These are phyloP conservation scores for Molossus molossus DNA, from an alignment of 2,797 vertebrate genomes.

Conservation along the genomic window DNA sequence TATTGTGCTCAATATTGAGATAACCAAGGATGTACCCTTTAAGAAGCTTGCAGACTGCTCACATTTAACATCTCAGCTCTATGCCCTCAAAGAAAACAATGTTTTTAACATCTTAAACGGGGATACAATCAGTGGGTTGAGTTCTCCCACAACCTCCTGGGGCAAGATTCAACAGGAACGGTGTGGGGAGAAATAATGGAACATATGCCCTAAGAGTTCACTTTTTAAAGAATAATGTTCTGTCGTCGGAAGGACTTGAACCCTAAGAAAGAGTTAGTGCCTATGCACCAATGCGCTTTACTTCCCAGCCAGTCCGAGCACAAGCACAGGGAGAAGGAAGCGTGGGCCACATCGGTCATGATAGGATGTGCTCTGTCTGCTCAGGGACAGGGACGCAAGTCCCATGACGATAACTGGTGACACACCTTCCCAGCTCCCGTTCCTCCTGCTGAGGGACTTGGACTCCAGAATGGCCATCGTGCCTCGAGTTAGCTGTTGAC, in stretches of 20 bases:
- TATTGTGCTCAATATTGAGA: background rate
- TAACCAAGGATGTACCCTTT: background rate
- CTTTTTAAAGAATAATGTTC: conserved; percentile 53
- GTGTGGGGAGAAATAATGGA: background rate
- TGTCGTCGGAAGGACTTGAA: conserved; percentile 2
- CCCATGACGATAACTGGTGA: background rate
- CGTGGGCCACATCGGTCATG: background rate
- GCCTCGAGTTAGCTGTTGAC: conserved; percentile 31
- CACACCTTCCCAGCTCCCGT: background rate
- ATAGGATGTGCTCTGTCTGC: background rate
- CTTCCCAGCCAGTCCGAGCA: background rate
- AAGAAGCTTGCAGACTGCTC: background rate
- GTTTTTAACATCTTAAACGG: conserved; percentile 18
- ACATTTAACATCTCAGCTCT: background rate
- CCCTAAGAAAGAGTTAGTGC: conserved; percentile 50
- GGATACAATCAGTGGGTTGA: background rate
- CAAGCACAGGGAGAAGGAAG: background rate
- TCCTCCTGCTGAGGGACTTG: background rate
- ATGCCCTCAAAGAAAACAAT: background rate
- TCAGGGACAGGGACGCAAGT: background rate
- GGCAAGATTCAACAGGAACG: background rate
- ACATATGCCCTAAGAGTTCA: background rate
- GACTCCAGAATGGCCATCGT: conserved; percentile 26
- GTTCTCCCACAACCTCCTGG: background rate
- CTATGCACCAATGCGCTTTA: background rate